Percentiles rank a stretch among this genome's conserved stretches.
These are phyloP conservation scores for Hydropsyche betteni DNA, from an alignment of 2,888 invertebrate genomes.

Conservation along the genomic window DNA sequence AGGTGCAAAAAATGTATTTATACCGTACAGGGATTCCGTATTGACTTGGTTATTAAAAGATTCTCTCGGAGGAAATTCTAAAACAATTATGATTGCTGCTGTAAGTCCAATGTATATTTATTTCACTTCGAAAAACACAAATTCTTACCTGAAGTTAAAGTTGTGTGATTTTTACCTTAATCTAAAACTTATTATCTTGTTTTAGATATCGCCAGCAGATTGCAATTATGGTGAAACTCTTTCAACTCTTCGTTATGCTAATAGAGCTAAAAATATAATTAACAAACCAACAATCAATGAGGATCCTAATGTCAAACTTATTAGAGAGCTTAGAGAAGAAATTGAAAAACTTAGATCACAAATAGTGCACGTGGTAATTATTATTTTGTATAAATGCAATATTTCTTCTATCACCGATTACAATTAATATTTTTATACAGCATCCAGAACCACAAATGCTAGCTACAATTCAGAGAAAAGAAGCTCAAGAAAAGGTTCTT, in stretches of 20 bases:
- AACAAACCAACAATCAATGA: constrained; percentile 92
- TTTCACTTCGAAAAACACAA: not conserved
- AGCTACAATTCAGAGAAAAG: constrained; percentile 87
- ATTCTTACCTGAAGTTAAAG: not conserved
- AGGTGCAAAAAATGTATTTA: constrained; percentile 70
- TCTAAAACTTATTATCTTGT: not conserved
- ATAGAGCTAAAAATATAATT: constrained; percentile 89
- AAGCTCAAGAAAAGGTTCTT: constrained; percentile 87
- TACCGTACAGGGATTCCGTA: constrained; percentile 89
- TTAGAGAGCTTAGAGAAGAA: constrained; percentile 84
- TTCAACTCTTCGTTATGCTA: constrained; percentile 86
- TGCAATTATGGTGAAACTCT: constrained; percentile 89
- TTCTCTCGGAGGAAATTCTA: constrained; percentile 88
- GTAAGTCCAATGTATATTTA: constrained; percentile 63
- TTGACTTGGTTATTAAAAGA: constrained; percentile 90
- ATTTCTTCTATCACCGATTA: constrained; percentile 14
- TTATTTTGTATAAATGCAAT: not conserved
- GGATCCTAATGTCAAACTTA: constrained; percentile 87
- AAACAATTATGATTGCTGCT: constrained; percentile 91
- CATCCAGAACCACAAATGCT: constrained; percentile 73
- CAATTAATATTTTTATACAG: constrained; percentile 55
- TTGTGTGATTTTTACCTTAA: not conserved
- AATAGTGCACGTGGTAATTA: constrained; percentile 73
- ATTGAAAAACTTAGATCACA: constrained; percentile 82
- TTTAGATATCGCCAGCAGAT: constrained; percentile 77